Evolutionary conservation across 1,140 invertebrate genomes (phyloP).

Genomic region (Watersipora subatra): DNA sequence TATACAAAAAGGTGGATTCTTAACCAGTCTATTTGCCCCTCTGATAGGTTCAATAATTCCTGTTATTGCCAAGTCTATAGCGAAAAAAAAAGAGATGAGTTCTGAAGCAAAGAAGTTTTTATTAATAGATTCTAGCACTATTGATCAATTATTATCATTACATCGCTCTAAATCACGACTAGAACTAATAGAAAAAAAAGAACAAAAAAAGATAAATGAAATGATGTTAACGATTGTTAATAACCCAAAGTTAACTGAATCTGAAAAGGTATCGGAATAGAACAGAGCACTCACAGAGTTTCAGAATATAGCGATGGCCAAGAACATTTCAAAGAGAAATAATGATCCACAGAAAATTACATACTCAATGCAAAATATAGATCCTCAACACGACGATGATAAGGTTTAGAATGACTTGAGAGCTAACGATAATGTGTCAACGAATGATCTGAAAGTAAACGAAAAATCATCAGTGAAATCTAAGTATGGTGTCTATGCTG

Average conservation of each 20-base stretch:
- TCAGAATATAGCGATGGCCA: not conserved
- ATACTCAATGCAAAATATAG: not conserved
- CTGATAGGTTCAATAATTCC: not conserved
- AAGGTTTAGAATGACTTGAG: not conserved
- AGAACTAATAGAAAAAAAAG: not conserved
- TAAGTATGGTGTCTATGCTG: not conserved
- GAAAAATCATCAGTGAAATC: not conserved
- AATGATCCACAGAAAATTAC: not conserved
- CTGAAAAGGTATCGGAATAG: not conserved
- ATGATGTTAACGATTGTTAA: not conserved
- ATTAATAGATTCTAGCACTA: not conserved
- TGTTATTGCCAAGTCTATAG: not conserved
- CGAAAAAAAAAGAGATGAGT: not conserved
- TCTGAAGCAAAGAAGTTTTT: not conserved
- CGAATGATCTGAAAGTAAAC: not conserved
- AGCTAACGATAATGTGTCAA: not conserved
- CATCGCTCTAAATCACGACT: not conserved
- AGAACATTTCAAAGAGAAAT: not conserved
- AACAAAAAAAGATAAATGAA: not conserved
- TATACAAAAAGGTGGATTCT: not conserved
- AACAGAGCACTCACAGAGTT: not conserved
- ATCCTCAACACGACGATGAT: not conserved
- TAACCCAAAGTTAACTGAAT: not conserved
- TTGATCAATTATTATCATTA: not conserved
- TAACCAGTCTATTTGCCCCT: not conserved